phyloP scores from a whole-genome alignment of 2,113 vertebrate genomes.

The Alligator mississippiensis region DNA sequence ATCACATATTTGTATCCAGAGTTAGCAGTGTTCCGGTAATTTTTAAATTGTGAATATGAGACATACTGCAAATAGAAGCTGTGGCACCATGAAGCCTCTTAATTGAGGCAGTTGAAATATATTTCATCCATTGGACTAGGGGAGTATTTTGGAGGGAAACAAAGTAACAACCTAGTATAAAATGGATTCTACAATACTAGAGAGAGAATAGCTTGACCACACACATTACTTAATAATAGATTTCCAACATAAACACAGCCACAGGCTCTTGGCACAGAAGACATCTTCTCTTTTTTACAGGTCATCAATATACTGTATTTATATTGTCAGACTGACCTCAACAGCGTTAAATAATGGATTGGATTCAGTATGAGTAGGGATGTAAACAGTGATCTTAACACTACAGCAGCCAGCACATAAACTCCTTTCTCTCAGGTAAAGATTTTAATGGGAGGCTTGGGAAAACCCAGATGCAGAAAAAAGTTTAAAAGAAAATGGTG shows the following conservation, averaged over 20 bases:
- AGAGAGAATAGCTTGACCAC: conserved; percentile 67
- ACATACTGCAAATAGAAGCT: neutral
- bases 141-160: conserved; percentile 56
- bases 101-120: conserved; percentile 30
- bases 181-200: conserved; percentile 38
- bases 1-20: conserved; percentile 16
- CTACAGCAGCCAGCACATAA: conserved; percentile 14
- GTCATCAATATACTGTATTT: conserved; percentile 70
- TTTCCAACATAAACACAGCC: conserved; percentile 71
- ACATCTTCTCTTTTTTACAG: conserved; percentile 72
- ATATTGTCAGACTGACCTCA: conserved; percentile 65
- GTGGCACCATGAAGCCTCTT: conserved; percentile 43
- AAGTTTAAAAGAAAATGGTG: conserved; percentile 39
- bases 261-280: conserved; percentile 60
- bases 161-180: conserved; percentile 62
- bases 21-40: neutral
- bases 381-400: conserved; percentile 58
- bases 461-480: conserved; percentile 30
- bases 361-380: conserved; percentile 35
- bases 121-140: conserved; percentile 57
- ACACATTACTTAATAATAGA: conserved; percentile 71
- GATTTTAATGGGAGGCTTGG: conserved; percentile 59
- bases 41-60: neutral
- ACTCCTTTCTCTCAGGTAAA: conserved; percentile 42
- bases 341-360: conserved; percentile 70